A percentile compares a stretch with the other conserved stretches of the same genome.
Evolutionary conservation across 2,113 vertebrate genomes (phyloP).

Genomic region (Vulpes vulpes): DNA sequence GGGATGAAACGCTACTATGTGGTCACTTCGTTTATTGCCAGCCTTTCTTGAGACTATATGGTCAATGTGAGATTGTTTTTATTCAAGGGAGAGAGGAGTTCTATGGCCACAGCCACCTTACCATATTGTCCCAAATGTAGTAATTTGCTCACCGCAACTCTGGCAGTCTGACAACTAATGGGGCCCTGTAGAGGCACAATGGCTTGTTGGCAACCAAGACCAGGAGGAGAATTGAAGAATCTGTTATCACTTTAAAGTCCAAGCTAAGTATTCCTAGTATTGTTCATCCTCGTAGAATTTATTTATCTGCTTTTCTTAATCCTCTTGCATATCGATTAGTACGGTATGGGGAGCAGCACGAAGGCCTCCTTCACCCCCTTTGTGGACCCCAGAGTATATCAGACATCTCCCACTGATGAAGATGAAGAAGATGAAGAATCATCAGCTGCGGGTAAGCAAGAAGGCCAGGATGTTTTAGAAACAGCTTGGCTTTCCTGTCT

Average conservation of each 20-base stretch:
- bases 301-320: constrained; percentile 53
- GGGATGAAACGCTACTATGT: background rate
- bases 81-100: background rate
- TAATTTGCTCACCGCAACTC: background rate
- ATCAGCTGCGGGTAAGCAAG: constrained; percentile 91
- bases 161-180: background rate
- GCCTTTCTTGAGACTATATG: background rate
- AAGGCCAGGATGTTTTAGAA: background rate
- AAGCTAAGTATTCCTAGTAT: background rate
- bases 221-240: background rate
- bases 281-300: background rate
- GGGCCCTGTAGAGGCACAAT: background rate
- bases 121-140: background rate
- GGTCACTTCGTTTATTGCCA: background rate
- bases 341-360: constrained; percentile 94
- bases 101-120: background rate
- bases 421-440: constrained; percentile 93
- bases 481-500: background rate
- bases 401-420: constrained; percentile 97
- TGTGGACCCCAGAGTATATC: constrained; percentile 97
- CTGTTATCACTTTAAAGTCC: background rate
- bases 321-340: constrained; percentile 88
- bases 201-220: background rate
- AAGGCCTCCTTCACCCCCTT: constrained; percentile 99
- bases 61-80: background rate